Conservation (phyloP, 1,140 invertebrate genomes). For the Bombus balteatus region DNA sequence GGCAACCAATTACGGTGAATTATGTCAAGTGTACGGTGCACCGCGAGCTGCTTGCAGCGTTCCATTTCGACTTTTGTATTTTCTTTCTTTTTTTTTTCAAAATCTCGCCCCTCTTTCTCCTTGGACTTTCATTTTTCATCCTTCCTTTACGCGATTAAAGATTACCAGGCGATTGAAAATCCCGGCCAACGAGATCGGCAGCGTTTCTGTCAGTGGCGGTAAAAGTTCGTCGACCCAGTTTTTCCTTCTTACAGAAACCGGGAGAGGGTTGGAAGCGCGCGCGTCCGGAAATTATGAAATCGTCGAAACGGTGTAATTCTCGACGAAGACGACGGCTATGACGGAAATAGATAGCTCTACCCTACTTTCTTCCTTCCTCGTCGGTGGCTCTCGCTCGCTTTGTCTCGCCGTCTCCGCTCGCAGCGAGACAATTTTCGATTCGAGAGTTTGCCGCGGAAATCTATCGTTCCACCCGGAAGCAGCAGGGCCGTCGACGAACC, state of each 20-base stretch:
- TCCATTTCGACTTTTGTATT: not conserved
- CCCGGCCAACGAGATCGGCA: not conserved
- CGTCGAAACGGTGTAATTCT: constrained; percentile 51
- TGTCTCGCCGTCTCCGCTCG: not conserved
- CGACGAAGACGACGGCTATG: constrained; percentile 31
- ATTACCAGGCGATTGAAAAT: not conserved
- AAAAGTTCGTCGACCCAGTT: constrained; percentile 34
- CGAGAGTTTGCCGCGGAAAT: constrained; percentile 59
- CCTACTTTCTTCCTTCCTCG: constrained; percentile 9
- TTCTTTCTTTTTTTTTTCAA: not conserved
- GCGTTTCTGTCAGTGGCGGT: not conserved
- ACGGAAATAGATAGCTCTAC: constrained; percentile 37
- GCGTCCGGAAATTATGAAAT: constrained; percentile 51
- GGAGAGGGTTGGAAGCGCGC: too few relatives aligned
- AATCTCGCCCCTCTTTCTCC: not conserved
- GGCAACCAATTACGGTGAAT: constrained; percentile 2
- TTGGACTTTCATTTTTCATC: not conserved
- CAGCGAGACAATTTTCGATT: constrained; percentile 53
- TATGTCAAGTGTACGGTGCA: not conserved
- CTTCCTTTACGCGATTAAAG: not conserved
- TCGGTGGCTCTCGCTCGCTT: not conserved
- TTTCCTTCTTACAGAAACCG: not conserved
- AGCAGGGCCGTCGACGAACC: constrained; percentile 27
- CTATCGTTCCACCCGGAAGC: constrained; percentile 52
- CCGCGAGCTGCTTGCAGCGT: not conserved